A percentile compares a stretch with the other conserved stretches of the same genome.
These are phyloP conservation scores for Rhinella marina DNA, from an alignment of 2,797 vertebrate genomes.

Conservation along the genomic window DNA sequence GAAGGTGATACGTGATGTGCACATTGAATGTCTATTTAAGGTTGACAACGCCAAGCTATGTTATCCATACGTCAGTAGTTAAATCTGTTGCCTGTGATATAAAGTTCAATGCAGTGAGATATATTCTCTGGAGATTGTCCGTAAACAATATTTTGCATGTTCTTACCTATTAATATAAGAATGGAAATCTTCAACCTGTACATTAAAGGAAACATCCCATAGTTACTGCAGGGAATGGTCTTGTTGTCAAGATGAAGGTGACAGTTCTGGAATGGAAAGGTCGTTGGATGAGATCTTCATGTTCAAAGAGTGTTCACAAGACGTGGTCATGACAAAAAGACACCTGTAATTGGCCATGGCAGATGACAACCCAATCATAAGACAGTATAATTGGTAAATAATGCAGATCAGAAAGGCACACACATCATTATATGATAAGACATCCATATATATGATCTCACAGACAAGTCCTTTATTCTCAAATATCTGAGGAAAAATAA, in stretches of 20 bases:
- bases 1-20: conserved; percentile 51
- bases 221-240: conserved; percentile 20
- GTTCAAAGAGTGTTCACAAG: conserved; percentile 50
- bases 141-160: conserved; percentile 20
- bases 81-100: neutral
- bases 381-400: conserved; percentile 48
- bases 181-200: conserved; percentile 1
- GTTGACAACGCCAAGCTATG: neutral
- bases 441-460: neutral
- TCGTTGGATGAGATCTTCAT: conserved; percentile 42
- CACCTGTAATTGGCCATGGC: conserved; percentile 45
- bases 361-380: conserved; percentile 43
- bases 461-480: conserved; percentile 1
- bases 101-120: neutral
- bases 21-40: conserved; percentile 32
- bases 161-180: conserved; percentile 16
- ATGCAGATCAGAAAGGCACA: conserved; percentile 26
- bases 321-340: conserved; percentile 39
- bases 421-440: conserved; percentile 35
- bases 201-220: conserved; percentile 27
- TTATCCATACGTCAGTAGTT: conserved; percentile 8
- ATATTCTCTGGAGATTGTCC: neutral
- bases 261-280: conserved; percentile 43
- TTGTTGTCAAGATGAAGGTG: conserved; percentile 44
- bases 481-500: neutral